Evolutionary conservation across 1,140 invertebrate genomes (phyloP), one percentile per base, ranked within the genome.

Genomic region (Acromyrmex echinatior): DNA sequence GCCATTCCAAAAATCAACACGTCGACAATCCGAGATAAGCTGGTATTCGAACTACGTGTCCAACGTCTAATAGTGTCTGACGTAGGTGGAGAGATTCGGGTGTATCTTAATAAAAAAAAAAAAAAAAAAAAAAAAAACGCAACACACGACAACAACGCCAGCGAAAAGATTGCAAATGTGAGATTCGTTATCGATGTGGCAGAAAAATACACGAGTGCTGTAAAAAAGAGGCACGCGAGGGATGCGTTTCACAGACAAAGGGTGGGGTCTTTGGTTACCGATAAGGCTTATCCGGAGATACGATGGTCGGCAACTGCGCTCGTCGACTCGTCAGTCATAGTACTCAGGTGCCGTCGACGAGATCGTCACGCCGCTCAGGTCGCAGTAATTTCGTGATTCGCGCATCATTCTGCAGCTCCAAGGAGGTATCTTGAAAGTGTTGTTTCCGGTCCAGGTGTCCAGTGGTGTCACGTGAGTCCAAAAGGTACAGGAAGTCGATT

Each of bases 201-300:
- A 18, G 21, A 21, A 39, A 62, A 53, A 56, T 53, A 31, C 49
- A 49, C 31, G 49, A 65, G 16, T 53, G 51, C 31, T 12, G 9
- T 4, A 39, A 68, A 73, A 77, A 53, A 25, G 7, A 4, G 21
- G 14, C 56, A 28, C 18, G 60, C 16, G 89, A 90, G 87, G 90
- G 89, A 90, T 88, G 90, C 80, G 88, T 86, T 31, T 74, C 73
- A 85, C 73, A 51, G 77, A 62, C 73, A 88, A 76, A 84, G 88
- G 90, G 91, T 87, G 91, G 91, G 91, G 86, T 86, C 81, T 91
- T 81, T 84, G 81, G 89, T 76, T 86, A 88, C 87, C 80, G 91
- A 92, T 92, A 92, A 92, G 71, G 91, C 90, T 92, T 92, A 92
- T 92, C 90, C 88, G 81, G 84, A 91, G 91, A 91, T 92, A 92